Base-by-base conservation (phyloP, 2,797 vertebrate genomes). In the Takifugu ocellatus region DNA sequence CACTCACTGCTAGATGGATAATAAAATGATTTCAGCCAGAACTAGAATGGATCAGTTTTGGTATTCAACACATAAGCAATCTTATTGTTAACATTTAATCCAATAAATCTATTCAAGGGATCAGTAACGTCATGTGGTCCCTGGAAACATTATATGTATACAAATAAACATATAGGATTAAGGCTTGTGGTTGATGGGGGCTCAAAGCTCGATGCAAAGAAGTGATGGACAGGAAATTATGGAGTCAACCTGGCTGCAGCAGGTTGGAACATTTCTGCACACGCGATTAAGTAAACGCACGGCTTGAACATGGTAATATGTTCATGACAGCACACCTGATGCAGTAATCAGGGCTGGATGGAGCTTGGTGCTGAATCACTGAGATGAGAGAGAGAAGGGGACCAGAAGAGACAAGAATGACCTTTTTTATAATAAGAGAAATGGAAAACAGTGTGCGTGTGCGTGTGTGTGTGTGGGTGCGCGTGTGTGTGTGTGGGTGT, bases 401-500 rank as follows among this genome's bases (percentile, higher is more conserved):
- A 17, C 43, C n/a, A 52, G 36, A 63, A 46, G 61, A 82, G 79
- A 87, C 82, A 80, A 84, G 68, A 70, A 55, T 89, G 84, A 87
- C 87, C 87, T 87, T 89, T 85, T 77, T 75, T 61, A 62, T 69
- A 85, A 77, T 71, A 80, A 81, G 75, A 78, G 65, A 72, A 85
- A 85, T 82, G 59, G 70, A 72, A 74, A 56, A 45, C n/a, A 15
- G 49, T 49, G 43, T 61, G 50, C 52, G 51, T 53, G 48, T 14
- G 31, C 46, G 25, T 50, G 51, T 54, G 45, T 52, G 51, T 66
- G 24, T 52, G 25, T 45, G 46, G 59, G 52, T 56, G 51, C 53
- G 51, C 14, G 27, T 45, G 48, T 57, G 45, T 52, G 46, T 55
- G 51, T 66, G 29, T 54, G 43, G 36, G 31, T 59, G 60, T 15